A percentile compares a stretch with the other conserved stretches of the same genome.
Conservation (phyloP, 2,113 vertebrate species). For the Hemiscyllium ocellatum region DNA sequence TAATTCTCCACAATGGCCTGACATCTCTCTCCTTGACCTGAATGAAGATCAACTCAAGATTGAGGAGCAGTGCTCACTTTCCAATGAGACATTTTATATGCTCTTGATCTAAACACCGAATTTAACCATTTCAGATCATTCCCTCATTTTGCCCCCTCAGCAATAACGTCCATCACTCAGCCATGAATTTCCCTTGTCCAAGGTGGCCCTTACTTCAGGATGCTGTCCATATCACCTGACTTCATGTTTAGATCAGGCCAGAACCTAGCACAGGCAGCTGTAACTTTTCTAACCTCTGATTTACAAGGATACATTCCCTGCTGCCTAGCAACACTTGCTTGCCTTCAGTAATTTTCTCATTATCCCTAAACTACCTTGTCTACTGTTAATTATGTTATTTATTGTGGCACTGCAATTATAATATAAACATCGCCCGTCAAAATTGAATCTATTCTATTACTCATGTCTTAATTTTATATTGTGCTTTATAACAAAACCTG, state of each 20-base stretch:
- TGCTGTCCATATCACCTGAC: not conserved
- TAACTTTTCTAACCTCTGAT: not conserved
- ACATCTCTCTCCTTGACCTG: no score
- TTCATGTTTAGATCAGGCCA: not conserved
- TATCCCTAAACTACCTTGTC: not conserved
- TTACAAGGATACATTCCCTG: not conserved
- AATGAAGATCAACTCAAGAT: no score
- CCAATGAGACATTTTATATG: not conserved
- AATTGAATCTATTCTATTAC: slow-evolving; percentile 6
- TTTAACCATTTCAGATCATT: no score
- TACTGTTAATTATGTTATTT: slow-evolving; percentile 14
- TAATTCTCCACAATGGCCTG: no score
- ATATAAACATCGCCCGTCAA: slow-evolving; percentile 3
- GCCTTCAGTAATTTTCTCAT: not conserved
- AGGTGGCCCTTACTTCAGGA: not conserved
- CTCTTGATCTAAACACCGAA: no score
- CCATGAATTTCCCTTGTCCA: no score
- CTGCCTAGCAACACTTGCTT: not conserved
- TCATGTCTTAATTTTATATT: slow-evolving; percentile 22
- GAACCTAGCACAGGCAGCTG: not conserved
- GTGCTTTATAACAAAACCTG: slow-evolving; percentile 1
- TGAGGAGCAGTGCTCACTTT: not conserved
- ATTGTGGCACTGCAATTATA: not conserved
- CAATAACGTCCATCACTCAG: no score
- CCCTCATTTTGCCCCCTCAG: no score